phyloP scores from a whole-genome alignment of 92 coral and sea anemone species.

The Anthopleura xanthogrammica region DNA sequence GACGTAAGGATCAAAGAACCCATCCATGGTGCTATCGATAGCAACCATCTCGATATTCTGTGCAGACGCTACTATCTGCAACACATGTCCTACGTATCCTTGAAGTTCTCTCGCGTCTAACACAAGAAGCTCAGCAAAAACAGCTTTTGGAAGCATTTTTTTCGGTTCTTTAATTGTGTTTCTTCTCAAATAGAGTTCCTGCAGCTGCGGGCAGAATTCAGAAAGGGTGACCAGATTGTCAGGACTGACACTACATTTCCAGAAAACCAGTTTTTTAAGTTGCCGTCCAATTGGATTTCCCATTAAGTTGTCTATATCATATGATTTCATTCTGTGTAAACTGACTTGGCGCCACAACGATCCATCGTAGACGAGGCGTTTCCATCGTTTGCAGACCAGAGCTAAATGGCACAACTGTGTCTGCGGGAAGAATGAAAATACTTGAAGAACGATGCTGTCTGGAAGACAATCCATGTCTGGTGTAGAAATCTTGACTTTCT shows the following conservation, averaged over 20 bases:
- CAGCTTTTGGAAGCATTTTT: neutral
- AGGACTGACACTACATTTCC: constrained; percentile 31
- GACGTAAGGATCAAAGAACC: constrained; percentile 55
- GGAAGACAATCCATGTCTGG: constrained; percentile 36
- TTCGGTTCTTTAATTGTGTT: constrained; percentile 32
- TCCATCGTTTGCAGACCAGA: constrained; percentile 67
- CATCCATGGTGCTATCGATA: constrained; percentile 64
- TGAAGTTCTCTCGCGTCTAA: constrained; percentile 56
- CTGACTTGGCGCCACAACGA: constrained; percentile 56
- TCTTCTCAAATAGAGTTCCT: constrained; percentile 29
- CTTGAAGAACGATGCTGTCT: constrained; percentile 60
- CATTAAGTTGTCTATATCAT: constrained; percentile 17
- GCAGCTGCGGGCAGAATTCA: constrained; percentile 31
- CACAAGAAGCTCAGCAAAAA: constrained; percentile 27
- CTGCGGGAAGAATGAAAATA: constrained; percentile 33
- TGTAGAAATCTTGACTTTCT: constrained; percentile 13
- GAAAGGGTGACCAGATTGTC: constrained; percentile 24
- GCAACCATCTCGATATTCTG: constrained; percentile 72
- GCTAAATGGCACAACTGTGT: constrained; percentile 34
- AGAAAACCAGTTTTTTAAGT: constrained; percentile 17
- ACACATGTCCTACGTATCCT: constrained; percentile 41
- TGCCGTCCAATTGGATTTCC: constrained; percentile 36
- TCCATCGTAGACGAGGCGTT: constrained; percentile 57
- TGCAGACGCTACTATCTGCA: constrained; percentile 41
- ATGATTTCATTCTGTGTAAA: constrained; percentile 22